Evolutionary conservation across 1,140 invertebrate genomes (phyloP), one percentile per base, ranked within the genome.

Genomic region (Archivesica marissinica): DNA sequence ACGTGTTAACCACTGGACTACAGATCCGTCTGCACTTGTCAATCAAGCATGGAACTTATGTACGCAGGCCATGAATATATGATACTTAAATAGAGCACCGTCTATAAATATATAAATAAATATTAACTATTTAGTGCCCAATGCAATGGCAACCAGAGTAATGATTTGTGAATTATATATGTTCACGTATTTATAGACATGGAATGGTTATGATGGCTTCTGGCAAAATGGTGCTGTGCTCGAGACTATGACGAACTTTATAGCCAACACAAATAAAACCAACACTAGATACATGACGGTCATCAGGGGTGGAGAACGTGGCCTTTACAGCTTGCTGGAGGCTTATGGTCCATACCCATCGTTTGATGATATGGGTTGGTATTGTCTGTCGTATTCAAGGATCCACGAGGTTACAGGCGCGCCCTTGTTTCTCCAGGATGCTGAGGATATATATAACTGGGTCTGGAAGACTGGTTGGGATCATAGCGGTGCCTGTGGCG

Each of bases 351-450:
- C 89, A 0, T 87, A 88, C n/a, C 89, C 89, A 0, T 90, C 89
- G 15, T 90, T 87, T 74, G 89, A 90, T 33, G 89, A 90, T 35
- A 90, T 90, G 87, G 87, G 75, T 6, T 90, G 89, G 89, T 90
- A 86, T 61, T 87, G 84, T 1, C 56, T 90, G 3, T 80, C 81
- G 30, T 90, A 81, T 61, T 54, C 74, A 15, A 80, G 87, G 44
- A 87, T 88, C 25, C 85, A 87, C 41, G 89, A 90, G 64, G 77
- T 87, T 1, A 41, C 86, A 17, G 86, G 84, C 15, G 13, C 66
- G 0, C 77, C 81, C 33, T 7, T 15, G n/a, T 90, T 90, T 52
- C 82, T 88, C 9, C 47, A 84, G 33, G 44, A 85, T 17, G 79
- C 84, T 0, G 38, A 66, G 13, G 83, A 88, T 30, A 86, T 90